A percentile compares a stretch with the other conserved stretches of the same genome.
These are phyloP conservation scores for Thelaira solivaga DNA, from an alignment of 2,888 invertebrate species.

Conservation along the genomic window DNA sequence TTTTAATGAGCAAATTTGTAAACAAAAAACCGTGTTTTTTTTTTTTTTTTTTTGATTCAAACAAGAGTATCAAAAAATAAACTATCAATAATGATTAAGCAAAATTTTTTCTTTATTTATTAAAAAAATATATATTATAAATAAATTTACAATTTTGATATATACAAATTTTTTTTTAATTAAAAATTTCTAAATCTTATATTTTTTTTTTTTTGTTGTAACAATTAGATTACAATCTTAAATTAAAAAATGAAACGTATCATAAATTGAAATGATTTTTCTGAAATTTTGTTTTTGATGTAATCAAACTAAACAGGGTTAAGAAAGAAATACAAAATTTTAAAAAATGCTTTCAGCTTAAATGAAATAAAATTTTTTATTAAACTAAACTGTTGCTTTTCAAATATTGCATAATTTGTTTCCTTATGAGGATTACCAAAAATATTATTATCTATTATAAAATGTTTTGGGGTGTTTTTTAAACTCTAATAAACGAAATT, in stretches of 20 bases:
- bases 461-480: slow-evolving; percentile 12
- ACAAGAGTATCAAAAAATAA: too few relatives aligned
- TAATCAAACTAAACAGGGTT: not conserved
- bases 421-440: not conserved
- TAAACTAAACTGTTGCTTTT: slow-evolving; percentile 23
- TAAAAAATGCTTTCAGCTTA: not conserved
- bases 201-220: too few relatives aligned
- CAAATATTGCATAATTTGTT: slow-evolving; percentile 24
- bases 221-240: too few relatives aligned
- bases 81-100: too few relatives aligned
- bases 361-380: slow-evolving; percentile 17
- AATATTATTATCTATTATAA: slow-evolving; percentile 9
- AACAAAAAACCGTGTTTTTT: too few relatives aligned
- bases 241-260: not conserved
- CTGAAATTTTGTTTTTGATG: not conserved
- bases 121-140: too few relatives aligned
- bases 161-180: too few relatives aligned
- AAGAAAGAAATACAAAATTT: slow-evolving; percentile 20
- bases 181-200: too few relatives aligned
- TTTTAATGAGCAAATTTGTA: too few relatives aligned
- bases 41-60: too few relatives aligned
- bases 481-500: not conserved
- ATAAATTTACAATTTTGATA: too few relatives aligned
- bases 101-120: too few relatives aligned
- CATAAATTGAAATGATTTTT: not conserved